A percentile compares a stretch with the other conserved stretches of the same genome.
These are phyloP conservation scores for Coelopa pilipes DNA, from an alignment of 2,888 invertebrate species.

Conservation along the genomic window DNA sequence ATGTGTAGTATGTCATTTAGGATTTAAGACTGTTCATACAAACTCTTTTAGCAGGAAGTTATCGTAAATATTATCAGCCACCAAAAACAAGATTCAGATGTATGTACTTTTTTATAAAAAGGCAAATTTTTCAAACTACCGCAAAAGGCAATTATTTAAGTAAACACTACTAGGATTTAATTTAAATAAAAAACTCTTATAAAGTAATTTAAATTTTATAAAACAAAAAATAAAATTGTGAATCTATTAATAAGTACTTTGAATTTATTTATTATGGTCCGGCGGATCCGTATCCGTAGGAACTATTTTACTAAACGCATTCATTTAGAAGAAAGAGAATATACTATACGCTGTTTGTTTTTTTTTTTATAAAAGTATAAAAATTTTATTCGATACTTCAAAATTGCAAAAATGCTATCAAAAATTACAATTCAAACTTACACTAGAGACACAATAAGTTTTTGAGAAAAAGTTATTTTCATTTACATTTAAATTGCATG, in stretches of 20 bases:
- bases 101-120: too few species aligned
- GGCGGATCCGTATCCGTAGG: too few species aligned
- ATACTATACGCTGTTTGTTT: neutral
- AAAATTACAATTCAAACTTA: conserved; percentile 21
- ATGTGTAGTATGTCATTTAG: neutral
- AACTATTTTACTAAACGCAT: too few species aligned
- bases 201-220: too few species aligned
- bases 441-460: neutral
- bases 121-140: too few species aligned
- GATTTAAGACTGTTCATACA: conserved; percentile 7
- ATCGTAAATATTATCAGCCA: conserved; percentile 2
- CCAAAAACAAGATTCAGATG: neutral
- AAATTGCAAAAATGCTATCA: conserved; percentile 18
- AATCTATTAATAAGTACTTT: too few species aligned
- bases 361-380: conserved; percentile 21
- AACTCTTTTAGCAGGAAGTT: neutral
- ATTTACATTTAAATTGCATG: neutral
- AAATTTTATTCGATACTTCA: conserved; percentile 13
- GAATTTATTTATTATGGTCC: too few species aligned
- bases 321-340: too few species aligned
- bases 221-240: too few species aligned
- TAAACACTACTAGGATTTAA: too few species aligned
- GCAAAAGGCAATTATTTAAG: too few species aligned
- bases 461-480: neutral
- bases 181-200: too few species aligned